phyloP scores from a whole-genome alignment of 1,140 invertebrate genomes.

The Thrips palmi region DNA sequence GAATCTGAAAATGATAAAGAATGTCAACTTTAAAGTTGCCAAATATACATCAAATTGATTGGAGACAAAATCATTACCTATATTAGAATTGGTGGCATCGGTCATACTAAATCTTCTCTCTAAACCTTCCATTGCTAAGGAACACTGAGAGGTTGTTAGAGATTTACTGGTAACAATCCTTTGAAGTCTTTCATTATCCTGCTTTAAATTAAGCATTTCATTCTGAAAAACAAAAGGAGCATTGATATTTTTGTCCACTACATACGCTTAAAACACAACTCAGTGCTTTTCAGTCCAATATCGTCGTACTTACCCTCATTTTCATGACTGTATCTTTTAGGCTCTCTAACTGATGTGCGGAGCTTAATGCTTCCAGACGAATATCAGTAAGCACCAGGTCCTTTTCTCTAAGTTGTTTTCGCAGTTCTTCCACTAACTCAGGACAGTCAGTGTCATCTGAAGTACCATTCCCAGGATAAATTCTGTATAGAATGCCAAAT shows the following conservation, averaged over 20 bases:
- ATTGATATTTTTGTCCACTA: too few species aligned
- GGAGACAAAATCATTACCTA: slow-evolving; percentile 5
- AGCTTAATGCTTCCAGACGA: slow-evolving; percentile 82
- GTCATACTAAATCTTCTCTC: slow-evolving; percentile 39
- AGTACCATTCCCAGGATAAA: background rate
- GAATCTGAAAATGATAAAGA: slow-evolving; percentile 8
- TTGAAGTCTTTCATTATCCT: slow-evolving; percentile 90
- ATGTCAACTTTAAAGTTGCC: too few species aligned
- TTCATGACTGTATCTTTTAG: slow-evolving; percentile 90
- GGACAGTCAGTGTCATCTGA: slow-evolving; percentile 2
- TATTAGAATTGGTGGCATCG: slow-evolving; percentile 25
- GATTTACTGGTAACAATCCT: slow-evolving; percentile 67
- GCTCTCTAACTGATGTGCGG: slow-evolving; percentile 90
- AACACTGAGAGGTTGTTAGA: slow-evolving; percentile 58
- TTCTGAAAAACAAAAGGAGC: slow-evolving; percentile 53
- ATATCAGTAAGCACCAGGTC: slow-evolving; percentile 93
- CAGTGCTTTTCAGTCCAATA: too few species aligned
- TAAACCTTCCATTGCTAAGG: slow-evolving; percentile 31
- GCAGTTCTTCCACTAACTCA: slow-evolving; percentile 61
- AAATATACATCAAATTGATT: background rate
- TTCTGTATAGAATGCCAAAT: too few species aligned
- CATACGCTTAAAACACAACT: too few species aligned
- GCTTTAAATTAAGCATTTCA: slow-evolving; percentile 90
- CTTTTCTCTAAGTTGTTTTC: slow-evolving; percentile 85
- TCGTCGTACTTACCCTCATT: slow-evolving; percentile 79